Evolutionary conservation across 1,140 invertebrate species (phyloP).

Genomic region (Aphidius gifuensis): DNA sequence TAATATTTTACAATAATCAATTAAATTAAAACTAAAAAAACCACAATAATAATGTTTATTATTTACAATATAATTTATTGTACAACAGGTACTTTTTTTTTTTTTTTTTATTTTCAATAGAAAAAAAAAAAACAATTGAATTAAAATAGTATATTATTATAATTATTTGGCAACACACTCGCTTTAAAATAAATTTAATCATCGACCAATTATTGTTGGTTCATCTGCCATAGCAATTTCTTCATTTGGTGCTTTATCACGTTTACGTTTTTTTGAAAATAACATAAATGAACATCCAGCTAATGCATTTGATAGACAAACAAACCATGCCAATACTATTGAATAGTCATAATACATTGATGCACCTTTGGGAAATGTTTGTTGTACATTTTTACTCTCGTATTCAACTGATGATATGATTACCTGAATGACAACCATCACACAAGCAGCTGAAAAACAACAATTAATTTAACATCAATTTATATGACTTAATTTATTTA

Average conservation of each 20-base stretch:
- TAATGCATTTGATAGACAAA: slow-evolving; percentile 69
- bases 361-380: slow-evolving; percentile 67
- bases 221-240: slow-evolving; percentile 80
- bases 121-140: too few relatives aligned
- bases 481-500: slow-evolving; percentile 17
- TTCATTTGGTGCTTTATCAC: slow-evolving; percentile 73
- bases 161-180: too few relatives aligned
- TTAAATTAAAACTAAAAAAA: too few relatives aligned
- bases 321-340: slow-evolving; percentile 76
- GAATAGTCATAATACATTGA: slow-evolving; percentile 68
- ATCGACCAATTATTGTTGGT: slow-evolving; percentile 78
- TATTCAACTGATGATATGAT: slow-evolving; percentile 70
- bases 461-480: slow-evolving; percentile 20
- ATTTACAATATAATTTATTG: too few relatives aligned
- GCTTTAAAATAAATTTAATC: slow-evolving; percentile 34
- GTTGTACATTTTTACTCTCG: slow-evolving; percentile 64
- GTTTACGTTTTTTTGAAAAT: slow-evolving; percentile 79
- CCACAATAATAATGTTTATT: too few relatives aligned
- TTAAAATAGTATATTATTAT: too few relatives aligned
- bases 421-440: slow-evolving; percentile 79
- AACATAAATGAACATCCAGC: slow-evolving; percentile 72
- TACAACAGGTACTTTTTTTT: too few relatives aligned
- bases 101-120: too few relatives aligned
- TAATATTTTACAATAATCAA: too few relatives aligned
- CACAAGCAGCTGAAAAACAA: slow-evolving; percentile 61